phyloP scores from a whole-genome alignment of 2,797 vertebrate genomes.

The Clarias platycephalus region DNA sequence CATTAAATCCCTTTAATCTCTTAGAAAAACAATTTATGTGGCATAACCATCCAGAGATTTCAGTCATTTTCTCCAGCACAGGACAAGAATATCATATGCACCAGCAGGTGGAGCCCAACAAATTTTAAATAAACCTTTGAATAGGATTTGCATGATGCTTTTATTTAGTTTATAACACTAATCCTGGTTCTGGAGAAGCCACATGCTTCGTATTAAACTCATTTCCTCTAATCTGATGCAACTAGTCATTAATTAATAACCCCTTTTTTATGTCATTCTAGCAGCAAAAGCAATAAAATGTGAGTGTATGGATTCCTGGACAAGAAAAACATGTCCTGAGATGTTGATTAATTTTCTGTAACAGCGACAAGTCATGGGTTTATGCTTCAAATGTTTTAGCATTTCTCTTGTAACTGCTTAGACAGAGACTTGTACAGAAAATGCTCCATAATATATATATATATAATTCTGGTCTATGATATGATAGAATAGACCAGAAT shows the following conservation, averaged over 20 bases:
- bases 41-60: background rate
- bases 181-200: no score
- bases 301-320: background rate
- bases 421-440: background rate
- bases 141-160: background rate
- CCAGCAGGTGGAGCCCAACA: slow-evolving; percentile 37
- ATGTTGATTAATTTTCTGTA: background rate
- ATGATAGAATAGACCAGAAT: no score
- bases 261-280: background rate
- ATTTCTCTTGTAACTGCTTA: background rate
- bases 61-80: background rate
- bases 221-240: background rate
- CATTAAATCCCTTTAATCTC: background rate
- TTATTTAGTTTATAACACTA: no score
- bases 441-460: background rate
- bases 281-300: background rate
- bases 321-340: background rate
- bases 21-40: background rate
- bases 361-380: background rate
- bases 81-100: background rate
- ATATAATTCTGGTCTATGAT: no score
- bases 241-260: background rate
- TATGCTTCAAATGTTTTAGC: background rate
- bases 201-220: background rate
- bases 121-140: background rate